These are phyloP conservation scores for Crypturellus tataupa DNA, from an alignment of 2,797 vertebrate species.

Conservation along the genomic window DNA sequence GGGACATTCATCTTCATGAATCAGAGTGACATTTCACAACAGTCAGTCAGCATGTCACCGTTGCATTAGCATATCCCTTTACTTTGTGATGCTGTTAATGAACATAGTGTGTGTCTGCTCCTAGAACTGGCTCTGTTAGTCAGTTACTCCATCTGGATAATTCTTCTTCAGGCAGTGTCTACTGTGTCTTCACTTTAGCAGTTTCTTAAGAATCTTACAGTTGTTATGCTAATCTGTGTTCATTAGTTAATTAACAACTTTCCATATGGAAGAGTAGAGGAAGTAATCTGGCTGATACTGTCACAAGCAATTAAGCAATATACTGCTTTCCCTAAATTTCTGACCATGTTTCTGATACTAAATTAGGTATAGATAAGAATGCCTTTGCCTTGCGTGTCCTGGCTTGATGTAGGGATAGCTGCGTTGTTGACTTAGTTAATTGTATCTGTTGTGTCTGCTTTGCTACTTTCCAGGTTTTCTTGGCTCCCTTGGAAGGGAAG, in stretches of 20 bases:
- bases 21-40: background rate
- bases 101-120: background rate
- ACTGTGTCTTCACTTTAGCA: constrained; percentile 59
- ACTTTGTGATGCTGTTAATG: background rate
- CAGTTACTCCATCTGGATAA: constrained; percentile 21
- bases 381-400: background rate
- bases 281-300: constrained; percentile 50
- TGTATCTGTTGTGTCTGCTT: background rate
- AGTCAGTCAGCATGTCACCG: background rate
- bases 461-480: background rate
- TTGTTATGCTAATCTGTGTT: constrained; percentile 58
- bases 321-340: constrained; percentile 1
- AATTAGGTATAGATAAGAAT: background rate
- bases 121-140: constrained; percentile 8
- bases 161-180: constrained; percentile 32
- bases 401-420: background rate
- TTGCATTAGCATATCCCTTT: background rate
- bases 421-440: background rate
- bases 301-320: constrained; percentile 8
- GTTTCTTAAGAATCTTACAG: constrained; percentile 27
- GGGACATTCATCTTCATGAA: background rate
- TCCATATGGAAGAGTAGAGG: constrained; percentile 36
- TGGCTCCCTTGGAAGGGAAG: background rate
- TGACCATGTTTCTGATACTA: background rate
- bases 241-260: constrained; percentile 68